These are phyloP conservation scores for Phataginus tetradactyla DNA, from an alignment of 2,797 vertebrate genomes.

Conservation along the genomic window DNA sequence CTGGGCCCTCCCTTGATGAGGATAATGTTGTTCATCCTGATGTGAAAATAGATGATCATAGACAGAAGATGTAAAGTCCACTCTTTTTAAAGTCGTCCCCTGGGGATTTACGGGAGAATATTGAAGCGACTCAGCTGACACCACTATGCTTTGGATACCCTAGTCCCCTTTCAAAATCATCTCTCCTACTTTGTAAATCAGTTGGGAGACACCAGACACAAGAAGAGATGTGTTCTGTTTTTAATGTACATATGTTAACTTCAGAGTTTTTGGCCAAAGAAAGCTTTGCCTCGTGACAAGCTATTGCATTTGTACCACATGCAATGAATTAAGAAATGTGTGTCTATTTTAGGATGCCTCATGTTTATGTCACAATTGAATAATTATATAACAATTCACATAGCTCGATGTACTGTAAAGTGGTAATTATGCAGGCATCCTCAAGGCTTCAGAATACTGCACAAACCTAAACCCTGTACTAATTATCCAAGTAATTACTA, in stretches of 20 bases:
- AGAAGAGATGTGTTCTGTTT: conserved; percentile 55
- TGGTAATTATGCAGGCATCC: conserved; percentile 83
- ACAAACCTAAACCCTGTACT: conserved; percentile 81
- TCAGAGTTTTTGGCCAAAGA: conserved; percentile 52
- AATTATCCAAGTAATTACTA: conserved; percentile 86
- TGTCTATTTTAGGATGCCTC: conserved; percentile 62
- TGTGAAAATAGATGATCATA: conserved; percentile 86
- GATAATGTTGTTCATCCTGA: conserved; percentile 87
- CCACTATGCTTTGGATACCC: conserved; percentile 58
- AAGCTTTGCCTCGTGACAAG: conserved; percentile 64
- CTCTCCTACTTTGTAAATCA: conserved; percentile 64
- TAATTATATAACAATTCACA: conserved; percentile 82
- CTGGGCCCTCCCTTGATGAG: conserved; percentile 81
- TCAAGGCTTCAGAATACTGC: conserved; percentile 75
- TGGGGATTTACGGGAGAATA: conserved; percentile 80
- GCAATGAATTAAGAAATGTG: conserved; percentile 75
- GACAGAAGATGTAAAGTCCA: conserved; percentile 81
- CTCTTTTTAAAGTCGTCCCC: conserved; percentile 81
- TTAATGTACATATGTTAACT: conserved; percentile 47
- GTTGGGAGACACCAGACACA: not conserved
- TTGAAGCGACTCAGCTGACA: conserved; percentile 63
- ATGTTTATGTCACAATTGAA: conserved; percentile 74
- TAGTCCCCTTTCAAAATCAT: conserved; percentile 72
- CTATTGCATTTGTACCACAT: conserved; percentile 72
- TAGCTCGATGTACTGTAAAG: conserved; percentile 81